These are phyloP conservation scores for Dysdera silvatica DNA, from an alignment of 1,140 invertebrate species.

Conservation along the genomic window DNA sequence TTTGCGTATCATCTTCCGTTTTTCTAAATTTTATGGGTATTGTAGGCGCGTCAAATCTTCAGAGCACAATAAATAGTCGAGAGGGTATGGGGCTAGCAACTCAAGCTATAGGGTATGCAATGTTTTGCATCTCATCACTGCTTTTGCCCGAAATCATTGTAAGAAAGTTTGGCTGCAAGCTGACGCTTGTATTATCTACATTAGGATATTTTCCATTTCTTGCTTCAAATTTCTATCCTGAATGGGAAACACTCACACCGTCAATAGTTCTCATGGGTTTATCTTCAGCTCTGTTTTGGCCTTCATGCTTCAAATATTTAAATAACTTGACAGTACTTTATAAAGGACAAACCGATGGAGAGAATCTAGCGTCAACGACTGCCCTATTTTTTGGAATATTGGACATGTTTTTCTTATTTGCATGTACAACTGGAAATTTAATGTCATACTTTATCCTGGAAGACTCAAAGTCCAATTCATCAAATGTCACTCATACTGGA, in stretches of 20 bases:
- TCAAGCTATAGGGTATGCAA: conserved; percentile 7
- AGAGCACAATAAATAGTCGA: conserved; percentile 20
- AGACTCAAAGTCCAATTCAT: too few relatives aligned
- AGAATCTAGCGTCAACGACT: too few relatives aligned
- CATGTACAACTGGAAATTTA: too few relatives aligned
- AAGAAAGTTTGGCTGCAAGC: conserved; percentile 13
- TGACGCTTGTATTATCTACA: conserved; percentile 1
- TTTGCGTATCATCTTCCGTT: too few relatives aligned
- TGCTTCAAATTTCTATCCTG: conserved; percentile 13
- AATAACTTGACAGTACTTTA: too few relatives aligned
- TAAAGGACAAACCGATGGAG: too few relatives aligned
- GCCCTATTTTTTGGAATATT: too few relatives aligned
- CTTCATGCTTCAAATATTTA: too few relatives aligned
- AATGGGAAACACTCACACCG: conserved; percentile 1
- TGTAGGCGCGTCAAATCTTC: conserved; percentile 14
- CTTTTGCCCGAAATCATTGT: conserved; percentile 14
- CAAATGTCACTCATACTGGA: too few relatives aligned
- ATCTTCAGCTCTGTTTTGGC: conserved; percentile 7
- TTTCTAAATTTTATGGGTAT: conserved; percentile 16
- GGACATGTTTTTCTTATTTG: too few relatives aligned
- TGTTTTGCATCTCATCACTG: conserved; percentile 6
- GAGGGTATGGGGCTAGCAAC: conserved; percentile 15
- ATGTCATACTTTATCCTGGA: too few relatives aligned
- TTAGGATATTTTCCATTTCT: conserved; percentile 7
- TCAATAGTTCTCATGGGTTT: conserved; percentile 8